Conservation (phyloP, 2,113 vertebrate genomes). For the Sphyrna mokarran region DNA sequence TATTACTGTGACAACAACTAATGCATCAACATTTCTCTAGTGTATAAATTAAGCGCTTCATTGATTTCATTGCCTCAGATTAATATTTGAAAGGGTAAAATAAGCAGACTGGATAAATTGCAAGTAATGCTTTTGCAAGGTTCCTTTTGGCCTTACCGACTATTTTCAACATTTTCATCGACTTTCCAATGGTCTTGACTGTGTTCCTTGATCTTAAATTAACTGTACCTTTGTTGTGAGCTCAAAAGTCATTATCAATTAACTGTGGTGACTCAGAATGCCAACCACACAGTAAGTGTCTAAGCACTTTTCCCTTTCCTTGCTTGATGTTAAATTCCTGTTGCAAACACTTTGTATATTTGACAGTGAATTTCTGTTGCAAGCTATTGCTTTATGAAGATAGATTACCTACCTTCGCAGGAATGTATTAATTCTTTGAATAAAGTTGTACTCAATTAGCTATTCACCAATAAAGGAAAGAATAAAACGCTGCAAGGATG, state of each 20-base stretch:
- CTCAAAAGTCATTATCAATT: constrained; percentile 26
- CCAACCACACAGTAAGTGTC: background rate
- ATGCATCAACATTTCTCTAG: constrained; percentile 28
- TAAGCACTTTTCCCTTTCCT: background rate
- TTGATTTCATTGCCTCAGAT: constrained; percentile 26
- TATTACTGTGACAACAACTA: constrained; percentile 33
- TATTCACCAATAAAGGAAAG: background rate
- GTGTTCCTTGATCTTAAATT: background rate
- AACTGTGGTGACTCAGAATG: background rate
- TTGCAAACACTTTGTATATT: background rate
- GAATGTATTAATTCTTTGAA: constrained; percentile 16
- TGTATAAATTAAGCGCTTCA: constrained; percentile 36
- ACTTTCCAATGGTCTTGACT: background rate
- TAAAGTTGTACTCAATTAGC: constrained; percentile 15
- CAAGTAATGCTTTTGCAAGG: background rate
- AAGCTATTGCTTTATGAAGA: constrained; percentile 27
- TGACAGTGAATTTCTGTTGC: constrained; percentile 28
- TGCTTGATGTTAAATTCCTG: background rate
- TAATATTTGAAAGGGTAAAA: constrained; percentile 32
- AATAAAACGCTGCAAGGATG: background rate
- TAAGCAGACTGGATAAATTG: constrained; percentile 8
- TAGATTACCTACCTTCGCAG: constrained; percentile 15
- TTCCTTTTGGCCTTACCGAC: background rate
- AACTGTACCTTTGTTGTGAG: background rate
- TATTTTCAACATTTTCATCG: background rate